Base-by-base conservation (phyloP, 2,113 vertebrate species). In the Tragelaphus scriptus region DNA sequence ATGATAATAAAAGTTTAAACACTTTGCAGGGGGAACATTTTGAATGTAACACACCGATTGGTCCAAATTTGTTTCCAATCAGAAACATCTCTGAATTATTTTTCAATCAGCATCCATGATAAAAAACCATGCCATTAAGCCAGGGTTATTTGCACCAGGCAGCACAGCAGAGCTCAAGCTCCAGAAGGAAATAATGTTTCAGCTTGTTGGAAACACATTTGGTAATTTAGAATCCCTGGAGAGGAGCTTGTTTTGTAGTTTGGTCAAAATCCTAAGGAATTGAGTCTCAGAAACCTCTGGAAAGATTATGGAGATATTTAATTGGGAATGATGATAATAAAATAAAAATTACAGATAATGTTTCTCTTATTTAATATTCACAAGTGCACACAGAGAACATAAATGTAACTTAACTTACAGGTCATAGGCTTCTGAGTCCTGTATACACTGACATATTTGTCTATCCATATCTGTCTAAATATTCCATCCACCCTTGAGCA, bases 1-100 rank as follows among this genome's bases (percentile, higher is more conserved):
- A 63, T 86, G 71, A 84, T 89, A 91, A 93, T 97, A 96, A 97
- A 98, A 96, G 58, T 86, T 91, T 96, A 97, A 98, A 91, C 86
- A 96, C 77, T 90, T 96, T 82, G 68, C 90, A 68, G 56, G 80
- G 51, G 36, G 61, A 94, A 19, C 61, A 59, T 90, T 86, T 53
- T 85, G 63, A 79, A 82, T 61, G 55, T 51, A 85, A 86, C n/a
- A 49, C 40, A 84, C 71, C 2, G 23, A 87, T 51, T 25, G 77
- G 79, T 96, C 82, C 90, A 96, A 91, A 68, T 96, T 98, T 97
- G 92, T 96, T 97, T 97, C 84, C 71, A 95, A 91, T 93, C 49
- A 89, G 58, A 97, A 94, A 53, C 25, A 90, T 92, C 63, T 65
- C 85, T 95, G 92, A 97, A 92, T 97, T 95, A 82, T 92, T 95